Base-by-base conservation (phyloP, 2,888 invertebrate species). In the Amphimallon solstitiale region DNA sequence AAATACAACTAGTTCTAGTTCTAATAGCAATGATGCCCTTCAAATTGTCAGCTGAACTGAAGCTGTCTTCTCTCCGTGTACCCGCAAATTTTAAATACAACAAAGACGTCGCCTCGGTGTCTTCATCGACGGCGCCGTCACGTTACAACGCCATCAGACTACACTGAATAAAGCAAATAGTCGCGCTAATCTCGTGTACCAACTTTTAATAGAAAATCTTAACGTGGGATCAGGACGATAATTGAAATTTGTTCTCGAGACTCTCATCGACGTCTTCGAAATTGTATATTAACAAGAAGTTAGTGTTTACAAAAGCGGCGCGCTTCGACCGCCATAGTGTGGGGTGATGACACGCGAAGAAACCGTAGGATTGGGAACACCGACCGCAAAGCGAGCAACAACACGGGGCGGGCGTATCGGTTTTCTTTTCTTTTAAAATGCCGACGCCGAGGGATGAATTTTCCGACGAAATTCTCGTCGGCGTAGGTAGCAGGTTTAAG, bases 201-300 rank as follows among this genome's bases (percentile, higher is more conserved):
- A 78, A 78, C 76, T 77, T 78, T 77, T 78, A 77, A 78, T 75
- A 74, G 74, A 73, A 77, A 77, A 75, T 76, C 75, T 75, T 75
- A 75, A 74, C 73, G 72, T 72, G 68, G 76, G 77, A 78, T 78
- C 78, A 77, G 72, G 70, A 71, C 73, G 77, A 77, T 78, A 78
- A 78, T 78, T 78, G 78, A 76, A 78, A 77, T 76, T 74, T 74
- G 74, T 72, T 73, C 74, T 72, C 63, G 70, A 68, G 52, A 65
- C 52, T 69, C 70, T 68, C 63, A 40, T 19, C 56, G 56, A 70
- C 65, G 54, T 56, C 56, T 54, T 68, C 70, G 70, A 71, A 71
- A 71, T n/a, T n/a, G n/a, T 70, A 70, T 70, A 71, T 70, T 71
- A 71, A 70, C 71, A 70, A 71, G 71, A 68, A 71, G 68, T 71